Evolutionary conservation across 2,888 invertebrate species (phyloP), one percentile per base, ranked within the genome.

Genomic region (Celastrina argiolus): DNA sequence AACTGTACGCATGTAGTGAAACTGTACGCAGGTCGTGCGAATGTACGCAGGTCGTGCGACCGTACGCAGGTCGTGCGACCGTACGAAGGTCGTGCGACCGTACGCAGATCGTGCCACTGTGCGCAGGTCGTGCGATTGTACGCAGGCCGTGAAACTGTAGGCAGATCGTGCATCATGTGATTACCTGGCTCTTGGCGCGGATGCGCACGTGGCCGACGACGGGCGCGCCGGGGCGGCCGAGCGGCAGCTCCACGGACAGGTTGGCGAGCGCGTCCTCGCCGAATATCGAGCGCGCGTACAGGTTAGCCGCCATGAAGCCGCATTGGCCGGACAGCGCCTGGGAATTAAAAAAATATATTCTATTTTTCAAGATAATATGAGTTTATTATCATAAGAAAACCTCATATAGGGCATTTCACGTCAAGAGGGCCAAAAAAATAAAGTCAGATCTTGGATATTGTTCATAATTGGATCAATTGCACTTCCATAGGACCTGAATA

Each of bases 231-330:
- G 95, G 94, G 81, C 96, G 97, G 86, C 97, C 96, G 71, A 97
- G 93, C 39, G 97, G 96, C 78, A 97, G 97, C 91, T 99, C 99
- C 78, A 99, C 98, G 87, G 98, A 99, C 76, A 99, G 94, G 93
- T 99, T 99, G 70, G 99, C 99, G 75, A 99, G 92, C 2, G 99
- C 99, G 88, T 99, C 99, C 88, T 99, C 99, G 12, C 99, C 99
- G 87, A 98, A 98, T 79, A 99, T 98, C 6, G 98, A 98, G 77
- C 98, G 96, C 58, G 99, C 99, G 92, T 99, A 99, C 93, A 99
- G 95, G 84, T 99, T 99, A 58, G 99, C 99, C 6, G 99, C 99
- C 97, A 99, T 97, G 89, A 99, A 99, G 6, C 99, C 99, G 87
- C 99, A 99, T 76, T 99, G 98, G 0, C 99, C 99, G 0, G 97